Evolutionary conservation across 2,888 invertebrate genomes (phyloP).

Genomic region (Caenorhabditis sp.): DNA sequence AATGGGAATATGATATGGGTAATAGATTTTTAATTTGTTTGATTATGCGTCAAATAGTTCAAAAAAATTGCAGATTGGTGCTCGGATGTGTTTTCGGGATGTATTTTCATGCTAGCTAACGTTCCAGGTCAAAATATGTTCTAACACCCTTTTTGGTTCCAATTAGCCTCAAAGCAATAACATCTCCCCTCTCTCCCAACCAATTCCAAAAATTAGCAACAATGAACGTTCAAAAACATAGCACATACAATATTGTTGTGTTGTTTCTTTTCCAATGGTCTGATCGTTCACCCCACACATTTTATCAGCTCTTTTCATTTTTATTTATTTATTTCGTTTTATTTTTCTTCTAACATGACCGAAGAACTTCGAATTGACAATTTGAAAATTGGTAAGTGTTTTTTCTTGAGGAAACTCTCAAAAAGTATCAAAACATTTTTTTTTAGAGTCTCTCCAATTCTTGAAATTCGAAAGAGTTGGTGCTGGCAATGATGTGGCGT

Average conservation of each 20-base stretch:
- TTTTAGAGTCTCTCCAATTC: background rate
- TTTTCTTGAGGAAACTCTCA: background rate
- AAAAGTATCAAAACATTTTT: background rate
- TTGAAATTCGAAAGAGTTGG: slow-evolving; percentile 40
- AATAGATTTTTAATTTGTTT: no score
- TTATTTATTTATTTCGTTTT: no score
- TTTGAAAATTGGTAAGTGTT: background rate
- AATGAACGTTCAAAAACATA: background rate
- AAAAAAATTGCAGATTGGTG: no score
- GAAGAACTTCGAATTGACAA: background rate
- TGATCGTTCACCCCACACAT: background rate
- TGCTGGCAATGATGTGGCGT: slow-evolving; percentile 83
- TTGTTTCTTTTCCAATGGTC: background rate
- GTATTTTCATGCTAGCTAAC: no score
- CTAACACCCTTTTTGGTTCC: no score
- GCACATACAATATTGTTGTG: background rate
- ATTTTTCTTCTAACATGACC: background rate
- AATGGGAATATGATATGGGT: no score
- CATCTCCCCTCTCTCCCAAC: no score
- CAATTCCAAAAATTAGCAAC: background rate
- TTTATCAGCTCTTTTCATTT: background rate
- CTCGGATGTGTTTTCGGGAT: no score
- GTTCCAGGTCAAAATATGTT: no score
- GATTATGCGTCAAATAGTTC: no score
- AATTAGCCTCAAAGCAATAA: no score